Percentiles rank a stretch among this genome's conserved stretches.
Conservation (phyloP, 2,888 invertebrate genomes). For the Sicus ferrugineus region DNA sequence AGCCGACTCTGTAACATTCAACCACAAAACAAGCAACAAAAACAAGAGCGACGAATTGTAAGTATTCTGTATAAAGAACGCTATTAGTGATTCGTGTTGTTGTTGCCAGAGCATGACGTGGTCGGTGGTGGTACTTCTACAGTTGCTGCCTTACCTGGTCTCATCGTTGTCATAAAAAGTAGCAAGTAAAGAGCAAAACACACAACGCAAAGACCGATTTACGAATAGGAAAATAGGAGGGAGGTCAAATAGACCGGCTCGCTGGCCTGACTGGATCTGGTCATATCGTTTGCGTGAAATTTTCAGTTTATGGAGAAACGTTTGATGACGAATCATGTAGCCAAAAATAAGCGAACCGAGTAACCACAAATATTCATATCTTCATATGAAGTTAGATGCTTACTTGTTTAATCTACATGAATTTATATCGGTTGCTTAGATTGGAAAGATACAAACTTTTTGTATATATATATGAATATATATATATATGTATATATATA, state of each 20-base stretch:
- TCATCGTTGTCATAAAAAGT: background rate
- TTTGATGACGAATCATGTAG: slow-evolving; percentile 19
- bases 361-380: no score
- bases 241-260: slow-evolving; percentile 2
- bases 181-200: background rate
- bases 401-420: no score
- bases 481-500: no score
- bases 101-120: background rate
- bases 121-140: background rate
- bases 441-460: no score
- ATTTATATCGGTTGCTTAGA: no score
- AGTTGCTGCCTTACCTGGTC: background rate
- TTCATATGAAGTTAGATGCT: no score
- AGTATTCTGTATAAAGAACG: background rate
- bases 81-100: background rate
- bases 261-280: background rate
- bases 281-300: background rate
- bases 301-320: background rate
- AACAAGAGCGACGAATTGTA: background rate
- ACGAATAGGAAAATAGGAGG: background rate
- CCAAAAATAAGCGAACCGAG: background rate
- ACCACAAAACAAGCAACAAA: background rate
- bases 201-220: background rate
- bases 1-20: background rate
- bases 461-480: no score